Conservation (phyloP, 2,797 vertebrate species). For the Semaprochilodus insignis region DNA sequence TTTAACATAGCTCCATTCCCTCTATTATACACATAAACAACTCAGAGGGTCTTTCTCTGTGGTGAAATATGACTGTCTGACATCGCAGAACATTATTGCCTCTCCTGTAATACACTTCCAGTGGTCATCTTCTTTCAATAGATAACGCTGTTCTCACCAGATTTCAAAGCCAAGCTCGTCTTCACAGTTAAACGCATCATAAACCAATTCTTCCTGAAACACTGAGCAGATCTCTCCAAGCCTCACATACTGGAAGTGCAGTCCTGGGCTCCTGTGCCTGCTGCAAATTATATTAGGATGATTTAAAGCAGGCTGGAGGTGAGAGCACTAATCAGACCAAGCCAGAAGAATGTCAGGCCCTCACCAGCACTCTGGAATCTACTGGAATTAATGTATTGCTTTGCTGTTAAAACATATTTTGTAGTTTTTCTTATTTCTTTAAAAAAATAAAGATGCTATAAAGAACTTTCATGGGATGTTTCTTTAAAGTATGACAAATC, state of each 20-base stretch:
- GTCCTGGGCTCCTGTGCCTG: conserved; percentile 20
- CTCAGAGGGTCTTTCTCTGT: conserved; percentile 8
- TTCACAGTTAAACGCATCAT: conserved; percentile 66
- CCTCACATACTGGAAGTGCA: conserved; percentile 49
- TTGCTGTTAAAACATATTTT: not conserved
- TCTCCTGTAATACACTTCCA: conserved; percentile 58
- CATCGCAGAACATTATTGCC: conserved; percentile 47
- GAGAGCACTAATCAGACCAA: conserved; percentile 86
- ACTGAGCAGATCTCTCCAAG: conserved; percentile 64
- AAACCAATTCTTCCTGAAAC: conserved; percentile 66
- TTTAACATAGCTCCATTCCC: conserved; percentile 19
- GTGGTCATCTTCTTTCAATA: conserved; percentile 65
- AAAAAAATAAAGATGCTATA: too few relatives aligned
- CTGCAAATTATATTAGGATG: conserved; percentile 80
- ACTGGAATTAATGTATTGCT: not conserved
- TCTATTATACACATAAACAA: conserved; percentile 13
- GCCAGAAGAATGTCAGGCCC: conserved; percentile 79
- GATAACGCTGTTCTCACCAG: conserved; percentile 43
- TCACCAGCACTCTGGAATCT: conserved; percentile 48
- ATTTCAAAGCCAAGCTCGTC: conserved; percentile 62
- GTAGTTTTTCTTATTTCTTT: too few relatives aligned
- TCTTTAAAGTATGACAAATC: too few relatives aligned
- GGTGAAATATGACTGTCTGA: conserved; percentile 47
- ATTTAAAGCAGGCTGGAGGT: conserved; percentile 85
- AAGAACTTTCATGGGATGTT: too few relatives aligned